Conservation (phyloP, 2,888 invertebrate genomes). For the Cantharis nigra region DNA sequence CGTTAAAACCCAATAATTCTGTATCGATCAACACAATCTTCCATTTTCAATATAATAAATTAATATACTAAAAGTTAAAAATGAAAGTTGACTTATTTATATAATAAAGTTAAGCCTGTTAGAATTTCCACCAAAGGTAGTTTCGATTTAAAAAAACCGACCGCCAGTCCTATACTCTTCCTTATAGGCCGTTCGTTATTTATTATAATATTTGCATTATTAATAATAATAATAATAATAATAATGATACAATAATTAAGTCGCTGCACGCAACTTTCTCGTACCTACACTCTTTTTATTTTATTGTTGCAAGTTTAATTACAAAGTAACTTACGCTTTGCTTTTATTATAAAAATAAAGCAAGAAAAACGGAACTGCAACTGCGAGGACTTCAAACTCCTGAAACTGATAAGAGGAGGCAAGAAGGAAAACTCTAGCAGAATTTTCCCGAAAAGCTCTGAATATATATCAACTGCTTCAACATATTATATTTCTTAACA, state of each 20-base stretch:
- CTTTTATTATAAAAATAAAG: not conserved
- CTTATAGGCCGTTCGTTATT: not conserved
- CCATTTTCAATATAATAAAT: not conserved
- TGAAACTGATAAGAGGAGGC: no score
- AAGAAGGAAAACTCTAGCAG: no score
- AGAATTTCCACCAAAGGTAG: not conserved
- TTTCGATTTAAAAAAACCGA: not conserved
- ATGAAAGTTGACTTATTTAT: not conserved
- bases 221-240: not conserved
- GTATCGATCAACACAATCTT: not conserved
- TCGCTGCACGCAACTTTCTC: not conserved
- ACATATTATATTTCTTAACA: no score
- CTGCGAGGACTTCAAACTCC: not conserved
- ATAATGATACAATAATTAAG: not conserved
- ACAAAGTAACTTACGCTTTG: not conserved
- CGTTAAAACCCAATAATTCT: not conserved
- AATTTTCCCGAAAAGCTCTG: no score
- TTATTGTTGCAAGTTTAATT: not conserved
- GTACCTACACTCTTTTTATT: not conserved
- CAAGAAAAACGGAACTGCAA: not conserved
- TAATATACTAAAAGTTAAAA: not conserved
- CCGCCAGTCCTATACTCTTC: not conserved
- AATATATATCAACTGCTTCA: no score
- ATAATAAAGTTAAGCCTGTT: not conserved
- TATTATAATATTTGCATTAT: not conserved